These are phyloP conservation scores for Chymomyza costata DNA, from an alignment of 1,140 invertebrate species.

Conservation along the genomic window DNA sequence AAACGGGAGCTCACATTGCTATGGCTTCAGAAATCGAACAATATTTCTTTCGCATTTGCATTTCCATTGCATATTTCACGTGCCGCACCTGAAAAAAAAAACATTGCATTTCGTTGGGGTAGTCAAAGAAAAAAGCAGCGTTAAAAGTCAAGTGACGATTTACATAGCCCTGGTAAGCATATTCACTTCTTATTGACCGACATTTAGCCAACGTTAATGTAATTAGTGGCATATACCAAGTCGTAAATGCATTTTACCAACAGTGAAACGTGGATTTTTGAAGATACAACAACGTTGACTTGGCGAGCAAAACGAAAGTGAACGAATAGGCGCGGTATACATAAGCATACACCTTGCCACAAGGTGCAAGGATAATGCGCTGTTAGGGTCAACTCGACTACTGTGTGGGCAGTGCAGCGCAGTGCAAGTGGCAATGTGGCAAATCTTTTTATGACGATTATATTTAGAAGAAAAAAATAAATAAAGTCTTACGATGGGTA, in stretches of 20 bases:
- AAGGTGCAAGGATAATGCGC: conserved; percentile 28
- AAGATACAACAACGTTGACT: conserved; percentile 47
- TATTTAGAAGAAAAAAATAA: too few species aligned
- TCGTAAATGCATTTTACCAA: conserved; percentile 20
- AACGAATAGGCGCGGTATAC: conserved; percentile 48
- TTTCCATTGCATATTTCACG: conserved; percentile 41
- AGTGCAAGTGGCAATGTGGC: too few species aligned
- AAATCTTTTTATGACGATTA: too few species aligned
- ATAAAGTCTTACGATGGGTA: too few species aligned
- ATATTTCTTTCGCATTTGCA: conserved; percentile 33
- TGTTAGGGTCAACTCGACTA: too few species aligned
- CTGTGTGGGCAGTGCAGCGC: conserved; percentile 13
- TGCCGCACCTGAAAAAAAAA: conserved; percentile 14
- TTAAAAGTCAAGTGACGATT: conserved; percentile 50
- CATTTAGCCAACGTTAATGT: conserved; percentile 62
- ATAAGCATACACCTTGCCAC: conserved; percentile 11
- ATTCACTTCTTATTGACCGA: conserved; percentile 72
- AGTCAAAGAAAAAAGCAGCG: conserved; percentile 40
- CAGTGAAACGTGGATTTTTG: conserved; percentile 66
- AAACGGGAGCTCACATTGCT: conserved; percentile 21
- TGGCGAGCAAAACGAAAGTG: conserved; percentile 16
- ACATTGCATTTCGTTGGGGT: conserved; percentile 10
- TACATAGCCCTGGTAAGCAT: conserved; percentile 35
- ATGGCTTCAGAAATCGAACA: conserved; percentile 53
- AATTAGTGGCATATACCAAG: conserved; percentile 72